phyloP scores from a whole-genome alignment of 2,113 vertebrate species.

The Nycticryphes semicollaris region DNA sequence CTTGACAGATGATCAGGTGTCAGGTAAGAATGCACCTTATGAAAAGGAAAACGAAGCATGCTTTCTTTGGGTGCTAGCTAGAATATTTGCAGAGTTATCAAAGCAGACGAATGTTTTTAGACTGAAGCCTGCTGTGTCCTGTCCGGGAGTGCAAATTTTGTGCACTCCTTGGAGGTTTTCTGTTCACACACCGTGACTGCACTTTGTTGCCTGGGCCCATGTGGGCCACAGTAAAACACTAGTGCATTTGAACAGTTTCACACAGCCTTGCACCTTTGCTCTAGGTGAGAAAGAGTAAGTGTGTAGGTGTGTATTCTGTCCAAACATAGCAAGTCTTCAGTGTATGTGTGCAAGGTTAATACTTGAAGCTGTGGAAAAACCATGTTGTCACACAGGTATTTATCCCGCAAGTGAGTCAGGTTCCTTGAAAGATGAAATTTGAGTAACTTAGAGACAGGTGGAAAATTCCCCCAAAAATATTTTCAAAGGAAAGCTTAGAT shows the following conservation, averaged over 20 bases:
- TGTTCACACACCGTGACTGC: not conserved
- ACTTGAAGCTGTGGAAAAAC: not conserved
- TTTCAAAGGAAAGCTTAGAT: not conserved
- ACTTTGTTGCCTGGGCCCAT: not conserved
- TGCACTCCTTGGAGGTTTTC: not conserved
- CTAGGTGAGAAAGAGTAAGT: not conserved
- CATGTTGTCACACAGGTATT: not conserved
- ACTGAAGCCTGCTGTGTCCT: not conserved
- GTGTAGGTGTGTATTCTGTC: fast-evolving
- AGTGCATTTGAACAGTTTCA: not conserved
- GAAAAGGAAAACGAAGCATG: not conserved
- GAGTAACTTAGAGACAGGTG: not conserved
- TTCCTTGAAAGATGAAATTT: not conserved
- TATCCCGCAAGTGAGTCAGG: not conserved
- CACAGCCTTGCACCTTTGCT: not conserved
- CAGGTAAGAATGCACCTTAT: constrained; percentile 77
- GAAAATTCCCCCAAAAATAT: not conserved
- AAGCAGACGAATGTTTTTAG: not conserved
- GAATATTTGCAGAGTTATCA: not conserved
- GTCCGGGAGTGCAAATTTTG: not conserved
- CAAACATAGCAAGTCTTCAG: not conserved
- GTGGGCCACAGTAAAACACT: not conserved
- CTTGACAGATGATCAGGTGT: constrained; percentile 90
- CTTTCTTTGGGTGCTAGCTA: not conserved
- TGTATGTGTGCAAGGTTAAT: not conserved